These are phyloP conservation scores for Eumerus sabulonum DNA, from an alignment of 2,888 invertebrate species.

Conservation along the genomic window DNA sequence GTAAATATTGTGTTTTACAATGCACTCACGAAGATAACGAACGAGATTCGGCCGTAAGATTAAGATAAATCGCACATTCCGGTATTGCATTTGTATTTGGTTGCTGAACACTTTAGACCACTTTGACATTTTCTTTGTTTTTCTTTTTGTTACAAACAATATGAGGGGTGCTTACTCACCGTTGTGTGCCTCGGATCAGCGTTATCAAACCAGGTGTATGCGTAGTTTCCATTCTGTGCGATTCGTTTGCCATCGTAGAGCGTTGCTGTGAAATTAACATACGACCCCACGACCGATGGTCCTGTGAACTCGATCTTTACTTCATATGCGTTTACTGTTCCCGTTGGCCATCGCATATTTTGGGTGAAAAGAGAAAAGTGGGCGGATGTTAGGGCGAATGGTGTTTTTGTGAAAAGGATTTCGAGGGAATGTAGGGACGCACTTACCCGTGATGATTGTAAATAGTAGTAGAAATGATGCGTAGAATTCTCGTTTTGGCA, in stretches of 20 bases:
- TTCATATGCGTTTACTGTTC: constrained; percentile 73
- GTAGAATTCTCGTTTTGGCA: constrained; percentile 39
- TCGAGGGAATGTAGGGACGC: background rate
- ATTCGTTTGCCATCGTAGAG: constrained; percentile 72
- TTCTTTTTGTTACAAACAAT: too few species aligned
- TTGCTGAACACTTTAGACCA: too few species aligned
- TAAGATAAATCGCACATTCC: too few species aligned
- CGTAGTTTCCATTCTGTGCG: constrained; percentile 79
- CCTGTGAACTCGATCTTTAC: constrained; percentile 83
- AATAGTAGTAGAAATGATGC: constrained; percentile 19
- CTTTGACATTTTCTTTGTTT: background rate
- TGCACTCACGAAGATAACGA: background rate
- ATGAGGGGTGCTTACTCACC: constrained; percentile 69
- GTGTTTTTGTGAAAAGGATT: background rate
- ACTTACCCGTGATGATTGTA: constrained; percentile 48
- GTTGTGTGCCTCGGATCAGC: constrained; percentile 71
- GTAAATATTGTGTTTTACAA: background rate
- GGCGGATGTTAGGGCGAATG: constrained; percentile 49
- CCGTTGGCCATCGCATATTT: background rate
- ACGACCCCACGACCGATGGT: constrained; percentile 86
- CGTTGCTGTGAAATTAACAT: constrained; percentile 82
- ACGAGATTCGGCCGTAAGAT: too few species aligned
- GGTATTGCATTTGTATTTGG: too few species aligned
- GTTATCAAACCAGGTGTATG: constrained; percentile 83
- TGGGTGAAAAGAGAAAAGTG: constrained; percentile 51